phyloP scores from a whole-genome alignment of 2,888 invertebrate species.

The Himalopsyche japonica region DNA sequence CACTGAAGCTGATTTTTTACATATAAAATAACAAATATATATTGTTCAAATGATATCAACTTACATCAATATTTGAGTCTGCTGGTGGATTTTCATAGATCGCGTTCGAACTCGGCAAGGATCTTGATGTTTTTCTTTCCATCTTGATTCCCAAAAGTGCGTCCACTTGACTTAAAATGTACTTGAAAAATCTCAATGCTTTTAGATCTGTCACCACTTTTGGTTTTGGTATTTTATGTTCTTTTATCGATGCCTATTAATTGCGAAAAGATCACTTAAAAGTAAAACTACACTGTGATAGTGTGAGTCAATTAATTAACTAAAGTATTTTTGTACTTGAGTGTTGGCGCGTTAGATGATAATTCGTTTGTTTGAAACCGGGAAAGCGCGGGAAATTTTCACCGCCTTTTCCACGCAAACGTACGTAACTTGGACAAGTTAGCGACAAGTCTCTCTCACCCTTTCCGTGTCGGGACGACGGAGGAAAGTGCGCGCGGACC shows the following conservation, averaged over 20 bases:
- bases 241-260: neutral
- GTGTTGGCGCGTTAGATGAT: neutral
- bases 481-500: conserved; percentile 53
- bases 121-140: neutral
- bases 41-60: neutral
- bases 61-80: neutral
- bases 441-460: conserved; percentile 54
- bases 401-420: conserved; percentile 29
- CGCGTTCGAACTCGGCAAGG: neutral
- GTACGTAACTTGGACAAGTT: neutral
- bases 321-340: neutral
- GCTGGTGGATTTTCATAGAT: neutral
- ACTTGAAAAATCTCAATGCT: neutral
- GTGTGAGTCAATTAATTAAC: neutral
- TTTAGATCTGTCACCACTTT: neutral
- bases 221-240: neutral
- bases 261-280: neutral
- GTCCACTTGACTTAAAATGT: neutral
- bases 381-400: conserved; percentile 31
- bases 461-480: conserved; percentile 57
- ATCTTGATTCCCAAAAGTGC: neutral
- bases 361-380: neutral
- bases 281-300: neutral
- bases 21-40: too few relatives aligned
- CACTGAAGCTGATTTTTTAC: neutral